These are phyloP conservation scores for Harlomillsia oculata DNA, from an alignment of 1,140 invertebrate genomes.

Conservation along the genomic window DNA sequence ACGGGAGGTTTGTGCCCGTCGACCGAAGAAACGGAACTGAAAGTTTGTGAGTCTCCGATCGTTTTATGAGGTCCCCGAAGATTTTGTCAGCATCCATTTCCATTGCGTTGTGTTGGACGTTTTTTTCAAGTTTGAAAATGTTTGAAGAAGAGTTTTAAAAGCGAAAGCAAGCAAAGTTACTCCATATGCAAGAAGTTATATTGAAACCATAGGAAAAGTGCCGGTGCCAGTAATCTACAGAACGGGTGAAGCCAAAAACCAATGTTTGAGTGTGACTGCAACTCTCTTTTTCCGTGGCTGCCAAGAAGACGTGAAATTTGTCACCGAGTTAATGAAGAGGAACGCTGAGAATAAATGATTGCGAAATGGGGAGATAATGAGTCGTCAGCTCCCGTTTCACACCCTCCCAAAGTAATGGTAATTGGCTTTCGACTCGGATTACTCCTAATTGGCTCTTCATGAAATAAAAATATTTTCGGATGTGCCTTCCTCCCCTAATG, in stretches of 20 bases:
- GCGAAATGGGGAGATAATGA: constrained; percentile 37
- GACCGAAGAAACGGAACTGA: constrained; percentile 7
- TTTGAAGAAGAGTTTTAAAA: too few relatives aligned
- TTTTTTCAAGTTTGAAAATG: too few relatives aligned
- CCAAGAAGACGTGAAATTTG: constrained; percentile 35
- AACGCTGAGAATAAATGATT: constrained; percentile 36
- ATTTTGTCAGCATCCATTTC: too few relatives aligned
- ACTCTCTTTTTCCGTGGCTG: constrained; percentile 14
- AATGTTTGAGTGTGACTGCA: too few relatives aligned
- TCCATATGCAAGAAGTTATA: too few relatives aligned
- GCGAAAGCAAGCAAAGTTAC: too few relatives aligned
- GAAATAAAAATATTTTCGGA: constrained; percentile 35
- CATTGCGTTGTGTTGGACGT: too few relatives aligned
- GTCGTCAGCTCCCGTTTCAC: constrained; percentile 35
- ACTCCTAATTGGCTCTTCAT: constrained; percentile 37
- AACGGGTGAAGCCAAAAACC: too few relatives aligned
- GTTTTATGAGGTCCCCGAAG: too few relatives aligned
- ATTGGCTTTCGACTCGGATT: constrained; percentile 36
- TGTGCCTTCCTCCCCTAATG: constrained; percentile 21
- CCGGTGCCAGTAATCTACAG: too few relatives aligned
- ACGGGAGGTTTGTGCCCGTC: constrained; percentile 2
- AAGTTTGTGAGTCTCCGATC: background rate
- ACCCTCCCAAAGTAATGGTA: constrained; percentile 33
- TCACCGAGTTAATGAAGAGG: constrained; percentile 37
- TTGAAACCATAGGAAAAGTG: too few relatives aligned